These are phyloP conservation scores for Bothrops jararaca DNA, from an alignment of 2,113 vertebrate genomes.

Conservation along the genomic window DNA sequence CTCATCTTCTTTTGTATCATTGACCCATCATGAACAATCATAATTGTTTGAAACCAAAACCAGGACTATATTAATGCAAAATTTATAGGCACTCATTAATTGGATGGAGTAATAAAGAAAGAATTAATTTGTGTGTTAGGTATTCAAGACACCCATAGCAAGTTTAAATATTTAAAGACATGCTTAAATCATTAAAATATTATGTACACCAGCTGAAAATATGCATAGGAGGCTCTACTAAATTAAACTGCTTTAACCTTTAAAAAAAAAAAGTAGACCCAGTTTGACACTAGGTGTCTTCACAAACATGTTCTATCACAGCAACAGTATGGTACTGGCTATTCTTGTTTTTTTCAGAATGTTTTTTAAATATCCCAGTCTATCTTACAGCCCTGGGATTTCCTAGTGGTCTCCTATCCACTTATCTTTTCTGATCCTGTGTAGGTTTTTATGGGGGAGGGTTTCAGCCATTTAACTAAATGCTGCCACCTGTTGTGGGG, in stretches of 20 bases:
- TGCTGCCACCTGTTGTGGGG: background rate
- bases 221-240: background rate
- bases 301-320: background rate
- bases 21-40: slow-evolving; percentile 17
- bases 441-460: background rate
- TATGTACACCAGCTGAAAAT: background rate
- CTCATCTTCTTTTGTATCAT: slow-evolving; percentile 41
- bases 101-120: slow-evolving; percentile 43
- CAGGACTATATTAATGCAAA: slow-evolving; percentile 44
- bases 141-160: slow-evolving; percentile 30
- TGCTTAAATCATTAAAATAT: background rate
- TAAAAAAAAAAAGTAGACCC: background rate
- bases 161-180: slow-evolving; percentile 30
- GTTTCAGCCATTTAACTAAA: background rate
- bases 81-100: slow-evolving; percentile 43
- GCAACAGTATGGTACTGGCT: background rate
- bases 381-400: background rate
- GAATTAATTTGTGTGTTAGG: slow-evolving; percentile 18
- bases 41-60: slow-evolving; percentile 36
- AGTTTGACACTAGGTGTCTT: background rate
- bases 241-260: background rate
- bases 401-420: background rate
- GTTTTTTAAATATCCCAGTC: background rate
- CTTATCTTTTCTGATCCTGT: background rate
- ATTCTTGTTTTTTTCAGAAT: background rate